Evolutionary conservation across 1,140 invertebrate genomes (phyloP).

Genomic region (honey bee (Apis mellifera)): Amel_HAv3.1 CM009939.2:8596001-8596500

Average conservation of each 20-base stretch:
- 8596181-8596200: neutral
- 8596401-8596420: neutral
- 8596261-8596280: too few relatives aligned
- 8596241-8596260: neutral
- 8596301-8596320: too few relatives aligned
- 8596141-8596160: neutral
- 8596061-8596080: neutral
- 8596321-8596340: neutral
- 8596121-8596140: neutral
- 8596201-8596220: neutral
- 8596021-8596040: too few relatives aligned
- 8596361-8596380: neutral
- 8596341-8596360: neutral
- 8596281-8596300: too few relatives aligned
- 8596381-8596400: neutral
- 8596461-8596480: slow-evolving; percentile 31
- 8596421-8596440: neutral
- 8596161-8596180: neutral
- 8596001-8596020: too few relatives aligned
- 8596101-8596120: neutral
- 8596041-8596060: too few relatives aligned
- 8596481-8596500: slow-evolving; percentile 8
- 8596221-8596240: neutral
- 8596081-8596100: neutral
- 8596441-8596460: slow-evolving; percentile 34